Base-by-base conservation (phyloP, 2,888 invertebrate genomes). In the Lepetodrilus schrolli region DNA sequence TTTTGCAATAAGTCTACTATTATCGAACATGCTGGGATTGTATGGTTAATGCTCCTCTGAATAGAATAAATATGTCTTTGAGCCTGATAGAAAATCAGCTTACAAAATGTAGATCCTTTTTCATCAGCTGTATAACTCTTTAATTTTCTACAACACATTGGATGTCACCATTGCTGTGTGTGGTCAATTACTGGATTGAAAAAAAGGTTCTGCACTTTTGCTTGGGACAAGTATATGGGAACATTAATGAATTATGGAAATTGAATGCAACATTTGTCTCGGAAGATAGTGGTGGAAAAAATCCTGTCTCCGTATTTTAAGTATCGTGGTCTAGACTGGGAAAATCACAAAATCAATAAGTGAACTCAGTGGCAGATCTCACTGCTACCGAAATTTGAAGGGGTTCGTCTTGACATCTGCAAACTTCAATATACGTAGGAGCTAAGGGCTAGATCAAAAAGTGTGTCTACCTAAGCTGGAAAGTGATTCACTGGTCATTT, bases 401-500 rank as follows among this genome's bases (percentile, higher is more conserved):
- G 13, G 43, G 17, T 43, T 17, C 43, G 17, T 58, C 58, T 34
- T 21, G 17, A 30, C 58, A 58, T 58, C 58, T 30, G 26, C 30
- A 30, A 58, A 58, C 58, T 58, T 58, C 58, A 58, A 58, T 34
- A 58, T 30, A n/a, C 30, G 58, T 30, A 30, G 34, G 58, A 34
- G 58, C n/a, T n/a, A n/a, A n/a, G n/a, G n/a, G n/a, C n/a, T n/a
- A n/a, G 58, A 58, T 58, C 58, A 58, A 58, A 58, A 58, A 58
- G 13, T 30, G 30, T 30, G 17, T 34, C 30, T 34, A 23, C 58
- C 58, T 17, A 58, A 58, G 34, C 34, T 58, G 58, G 58, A 58
- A 58, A 58, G 34, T 26, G 34, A 58, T 58, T 17, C 30, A 58
- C 58, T 30, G 34, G 58, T 58, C 34, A 23, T 7, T 30, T n/a